Percentiles rank a stretch among this genome's conserved stretches.
These are phyloP conservation scores for Hyposoter didymator DNA, from an alignment of 2,888 invertebrate genomes.

Conservation along the genomic window DNA sequence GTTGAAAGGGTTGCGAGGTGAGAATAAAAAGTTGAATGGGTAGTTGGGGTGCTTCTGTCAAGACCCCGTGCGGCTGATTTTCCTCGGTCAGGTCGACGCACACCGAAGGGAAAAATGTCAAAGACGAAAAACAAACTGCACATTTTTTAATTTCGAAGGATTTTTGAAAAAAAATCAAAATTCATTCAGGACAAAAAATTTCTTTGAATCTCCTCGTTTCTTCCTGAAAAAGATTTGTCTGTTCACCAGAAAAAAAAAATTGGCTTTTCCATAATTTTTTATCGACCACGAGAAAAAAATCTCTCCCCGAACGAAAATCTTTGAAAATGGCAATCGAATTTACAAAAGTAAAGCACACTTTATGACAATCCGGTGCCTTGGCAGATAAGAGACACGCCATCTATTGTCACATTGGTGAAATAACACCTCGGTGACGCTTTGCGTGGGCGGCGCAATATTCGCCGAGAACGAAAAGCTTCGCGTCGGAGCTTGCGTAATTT, in stretches of 20 bases:
- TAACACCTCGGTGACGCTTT: neutral
- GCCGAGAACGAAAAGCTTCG: conserved; percentile 25
- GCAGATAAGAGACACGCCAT: conserved; percentile 45
- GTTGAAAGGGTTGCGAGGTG: conserved; percentile 18
- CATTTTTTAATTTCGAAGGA: neutral
- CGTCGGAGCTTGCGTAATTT: conserved; percentile 44
- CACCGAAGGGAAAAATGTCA: neutral
- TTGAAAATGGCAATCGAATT: too few relatives aligned
- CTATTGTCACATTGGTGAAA: conserved; percentile 39
- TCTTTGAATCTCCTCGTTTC: too few relatives aligned
- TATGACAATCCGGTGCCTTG: conserved; percentile 5
- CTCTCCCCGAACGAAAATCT: too few relatives aligned
- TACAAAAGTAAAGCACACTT: too few relatives aligned
- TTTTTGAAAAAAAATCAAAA: neutral
- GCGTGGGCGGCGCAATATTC: conserved; percentile 27
- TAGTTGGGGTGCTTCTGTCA: neutral
- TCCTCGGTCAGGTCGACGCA: neutral
- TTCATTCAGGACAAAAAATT: too few relatives aligned
- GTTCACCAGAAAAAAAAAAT: too few relatives aligned
- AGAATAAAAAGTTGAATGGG: conserved; percentile 30
- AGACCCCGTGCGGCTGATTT: neutral
- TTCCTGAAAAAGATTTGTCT: too few relatives aligned
- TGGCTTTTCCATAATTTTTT: too few relatives aligned
- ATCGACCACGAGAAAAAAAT: too few relatives aligned
- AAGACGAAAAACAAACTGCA: neutral